These are phyloP conservation scores for Oophaga pumilio DNA, from an alignment of 2,113 vertebrate genomes.

Conservation along the genomic window DNA sequence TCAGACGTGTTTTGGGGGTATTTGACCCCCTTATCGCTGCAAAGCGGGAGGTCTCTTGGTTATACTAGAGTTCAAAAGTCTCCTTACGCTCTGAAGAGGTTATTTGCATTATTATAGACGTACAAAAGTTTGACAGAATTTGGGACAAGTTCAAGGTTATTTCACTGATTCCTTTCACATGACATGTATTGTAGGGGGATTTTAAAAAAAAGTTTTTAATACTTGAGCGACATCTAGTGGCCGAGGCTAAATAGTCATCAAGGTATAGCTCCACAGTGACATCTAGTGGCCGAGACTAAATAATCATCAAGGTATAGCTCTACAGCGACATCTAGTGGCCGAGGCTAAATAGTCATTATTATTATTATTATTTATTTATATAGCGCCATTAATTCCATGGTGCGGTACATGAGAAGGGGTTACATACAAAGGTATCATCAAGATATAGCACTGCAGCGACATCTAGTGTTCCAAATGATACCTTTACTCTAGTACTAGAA, in stretches of 20 bases:
- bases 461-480: background rate
- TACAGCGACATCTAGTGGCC: background rate
- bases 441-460: background rate
- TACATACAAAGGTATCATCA: background rate
- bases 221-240: background rate
- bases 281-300: background rate
- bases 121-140: background rate
- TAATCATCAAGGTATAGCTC: no score
- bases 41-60: no score
- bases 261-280: background rate
- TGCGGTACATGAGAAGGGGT: background rate
- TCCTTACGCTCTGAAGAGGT: no score
- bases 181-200: background rate
- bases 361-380: no score
- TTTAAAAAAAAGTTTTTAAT: background rate
- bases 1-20: no score
- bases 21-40: no score
- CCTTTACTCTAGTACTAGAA: background rate
- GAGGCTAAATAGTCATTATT: no score
- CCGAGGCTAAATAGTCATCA: background rate
- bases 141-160: background rate
- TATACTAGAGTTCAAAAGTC: no score
- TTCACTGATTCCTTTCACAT: background rate
- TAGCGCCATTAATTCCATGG: no score
- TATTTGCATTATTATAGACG: background rate